Percentiles rank a stretch among this genome's conserved stretches.
phyloP scores from a whole-genome alignment of 2,113 vertebrate genomes.

The Nesogale talazaci region DNA sequence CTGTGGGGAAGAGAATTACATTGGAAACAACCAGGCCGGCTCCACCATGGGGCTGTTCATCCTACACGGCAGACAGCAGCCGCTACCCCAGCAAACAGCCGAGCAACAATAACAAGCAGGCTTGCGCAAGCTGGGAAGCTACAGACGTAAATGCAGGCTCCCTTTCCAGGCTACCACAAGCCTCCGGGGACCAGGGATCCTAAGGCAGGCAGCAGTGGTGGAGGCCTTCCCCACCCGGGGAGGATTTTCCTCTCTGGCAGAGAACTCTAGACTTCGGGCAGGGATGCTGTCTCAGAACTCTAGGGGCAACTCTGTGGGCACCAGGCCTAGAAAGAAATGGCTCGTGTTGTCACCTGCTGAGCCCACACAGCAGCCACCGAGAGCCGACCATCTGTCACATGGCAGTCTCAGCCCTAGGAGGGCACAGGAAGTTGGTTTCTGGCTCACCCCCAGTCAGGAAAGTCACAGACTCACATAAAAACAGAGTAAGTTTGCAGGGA shows the following conservation, averaged over 20 bases:
- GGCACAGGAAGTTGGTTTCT: not conserved
- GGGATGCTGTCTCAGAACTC: not conserved
- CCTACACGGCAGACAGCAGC: not conserved
- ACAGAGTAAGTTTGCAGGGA: not conserved
- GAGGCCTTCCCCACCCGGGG: not conserved
- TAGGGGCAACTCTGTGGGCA: not conserved
- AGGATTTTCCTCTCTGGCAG: not conserved
- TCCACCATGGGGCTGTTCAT: not conserved
- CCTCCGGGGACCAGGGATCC: not conserved
- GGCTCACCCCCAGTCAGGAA: not conserved
- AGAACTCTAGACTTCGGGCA: not conserved
- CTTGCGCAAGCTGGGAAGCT: not conserved
- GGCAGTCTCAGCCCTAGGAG: not conserved
- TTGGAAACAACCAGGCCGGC: slow-evolving; percentile 35
- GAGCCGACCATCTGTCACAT: not conserved
- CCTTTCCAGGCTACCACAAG: not conserved
- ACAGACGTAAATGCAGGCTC: not conserved
- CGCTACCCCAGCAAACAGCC: not conserved
- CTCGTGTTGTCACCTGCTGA: not conserved
- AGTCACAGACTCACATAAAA: not conserved
- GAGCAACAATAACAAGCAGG: not conserved
- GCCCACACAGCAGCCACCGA: not conserved
- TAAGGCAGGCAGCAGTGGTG: too few relatives aligned
- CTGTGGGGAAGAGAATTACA: slow-evolving; percentile 38
- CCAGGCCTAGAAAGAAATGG: not conserved